These are phyloP conservation scores for Mareca strepera DNA, from an alignment of 2,797 vertebrate genomes.

Conservation along the genomic window DNA sequence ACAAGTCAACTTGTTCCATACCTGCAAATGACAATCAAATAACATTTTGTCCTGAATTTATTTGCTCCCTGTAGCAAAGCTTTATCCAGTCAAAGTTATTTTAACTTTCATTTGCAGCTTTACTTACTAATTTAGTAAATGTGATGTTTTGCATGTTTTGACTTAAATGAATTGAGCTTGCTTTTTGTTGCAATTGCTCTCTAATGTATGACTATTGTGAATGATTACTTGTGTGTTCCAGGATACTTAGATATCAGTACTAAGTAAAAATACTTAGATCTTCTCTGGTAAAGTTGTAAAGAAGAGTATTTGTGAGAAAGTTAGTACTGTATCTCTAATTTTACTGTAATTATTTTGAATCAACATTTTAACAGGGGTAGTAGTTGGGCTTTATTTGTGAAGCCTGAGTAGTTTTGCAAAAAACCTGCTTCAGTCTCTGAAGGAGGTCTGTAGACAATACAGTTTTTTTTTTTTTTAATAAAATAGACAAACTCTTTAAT, in stretches of 20 bases:
- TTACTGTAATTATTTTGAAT: not conserved
- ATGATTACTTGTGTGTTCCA: not conserved
- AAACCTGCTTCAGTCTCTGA: not conserved
- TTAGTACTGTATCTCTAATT: not conserved
- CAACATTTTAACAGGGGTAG: not conserved
- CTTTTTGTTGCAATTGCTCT: not conserved
- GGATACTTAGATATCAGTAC: not conserved
- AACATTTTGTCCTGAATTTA: not conserved
- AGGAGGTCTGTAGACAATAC: not conserved
- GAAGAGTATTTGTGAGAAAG: not conserved
- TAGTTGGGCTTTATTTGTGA: not conserved
- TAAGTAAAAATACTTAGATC: not conserved
- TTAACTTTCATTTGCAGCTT: slow-evolving; percentile 47
- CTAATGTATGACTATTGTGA: not conserved
- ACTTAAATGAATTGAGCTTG: not conserved
- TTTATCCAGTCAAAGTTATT: slow-evolving; percentile 19
- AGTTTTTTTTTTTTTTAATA: not conserved
- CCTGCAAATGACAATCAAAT: not conserved
- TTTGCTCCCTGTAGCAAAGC: not conserved
- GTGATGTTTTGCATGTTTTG: not conserved
- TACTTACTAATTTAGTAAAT: not conserved
- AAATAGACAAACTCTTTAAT: not conserved
- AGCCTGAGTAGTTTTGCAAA: not conserved
- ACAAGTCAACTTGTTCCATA: not conserved
- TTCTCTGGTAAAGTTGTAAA: not conserved